phyloP scores from a whole-genome alignment of 2,888 invertebrate species.

The Lamellibrachia columna region DNA sequence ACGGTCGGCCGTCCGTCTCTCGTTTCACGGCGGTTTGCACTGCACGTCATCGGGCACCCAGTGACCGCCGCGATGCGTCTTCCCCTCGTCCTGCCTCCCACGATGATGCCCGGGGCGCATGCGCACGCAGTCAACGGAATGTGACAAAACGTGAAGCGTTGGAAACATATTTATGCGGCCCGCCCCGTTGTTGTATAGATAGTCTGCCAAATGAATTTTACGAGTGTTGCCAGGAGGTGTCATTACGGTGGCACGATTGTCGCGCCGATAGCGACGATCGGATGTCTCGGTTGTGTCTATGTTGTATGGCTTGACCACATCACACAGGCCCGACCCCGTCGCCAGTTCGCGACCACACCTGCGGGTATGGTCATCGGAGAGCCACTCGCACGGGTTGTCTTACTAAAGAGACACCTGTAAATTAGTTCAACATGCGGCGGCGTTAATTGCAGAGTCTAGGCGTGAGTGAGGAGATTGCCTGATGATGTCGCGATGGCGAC shows the following conservation, averaged over 20 bases:
- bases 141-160: slow-evolving; percentile 1
- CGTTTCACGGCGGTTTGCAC: neutral
- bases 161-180: slow-evolving; percentile 6
- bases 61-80: neutral
- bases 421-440: neutral
- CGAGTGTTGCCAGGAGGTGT: neutral
- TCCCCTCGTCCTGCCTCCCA: neutral
- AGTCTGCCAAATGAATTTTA: neutral
- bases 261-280: neutral
- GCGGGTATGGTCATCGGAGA: neutral
- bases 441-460: neutral
- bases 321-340: neutral
- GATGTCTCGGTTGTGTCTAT: neutral
- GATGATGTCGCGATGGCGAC: neutral
- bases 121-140: neutral
- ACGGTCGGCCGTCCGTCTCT: neutral
- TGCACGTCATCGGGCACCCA: neutral
- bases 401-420: neutral
- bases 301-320: neutral
- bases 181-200: slow-evolving; percentile 7
- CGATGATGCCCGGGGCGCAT: neutral
- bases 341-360: neutral
- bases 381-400: neutral
- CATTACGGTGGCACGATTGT: neutral
- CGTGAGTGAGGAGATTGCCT: neutral